Evolutionary conservation across 2,113 vertebrate species (phyloP).

Genomic region (Gnathonemus longibarbis): DNA sequence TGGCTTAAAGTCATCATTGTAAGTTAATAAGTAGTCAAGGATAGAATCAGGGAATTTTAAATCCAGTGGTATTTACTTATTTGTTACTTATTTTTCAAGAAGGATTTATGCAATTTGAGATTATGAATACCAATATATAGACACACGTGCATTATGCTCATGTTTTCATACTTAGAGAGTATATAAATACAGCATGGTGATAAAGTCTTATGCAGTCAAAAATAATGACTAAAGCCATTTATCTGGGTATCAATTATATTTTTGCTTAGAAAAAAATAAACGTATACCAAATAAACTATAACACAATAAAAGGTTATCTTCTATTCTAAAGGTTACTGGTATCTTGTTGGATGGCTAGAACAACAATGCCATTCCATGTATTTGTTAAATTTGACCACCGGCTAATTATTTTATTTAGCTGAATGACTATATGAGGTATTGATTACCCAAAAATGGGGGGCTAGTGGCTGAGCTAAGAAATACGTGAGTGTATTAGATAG

Average conservation of each 20-base stretch:
- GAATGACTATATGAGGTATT: background rate
- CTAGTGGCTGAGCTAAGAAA: background rate
- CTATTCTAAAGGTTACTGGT: background rate
- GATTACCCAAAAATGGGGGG: background rate
- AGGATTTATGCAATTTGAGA: background rate
- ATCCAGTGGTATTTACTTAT: conserved; percentile 28
- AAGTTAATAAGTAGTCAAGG: conserved; percentile 33
- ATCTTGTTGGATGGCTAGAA: background rate
- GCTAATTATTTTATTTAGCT: background rate
- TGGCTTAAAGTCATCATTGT: conserved; percentile 18
- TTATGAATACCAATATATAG: background rate
- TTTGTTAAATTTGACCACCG: background rate
- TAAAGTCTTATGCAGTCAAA: background rate
- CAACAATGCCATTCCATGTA: background rate
- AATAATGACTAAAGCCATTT: background rate
- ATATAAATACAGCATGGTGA: background rate
- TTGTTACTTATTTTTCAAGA: background rate
- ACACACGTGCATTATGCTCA: background rate
- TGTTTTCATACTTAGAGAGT: background rate
- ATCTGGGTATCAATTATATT: background rate
- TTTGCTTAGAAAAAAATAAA: background rate
- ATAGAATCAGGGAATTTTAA: conserved; percentile 33
- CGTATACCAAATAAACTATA: background rate
- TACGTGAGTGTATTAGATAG: background rate
- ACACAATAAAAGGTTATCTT: background rate